Evolutionary conservation across 1,140 invertebrate species (phyloP).

Genomic region (Sitophilus oryzae): DNA sequence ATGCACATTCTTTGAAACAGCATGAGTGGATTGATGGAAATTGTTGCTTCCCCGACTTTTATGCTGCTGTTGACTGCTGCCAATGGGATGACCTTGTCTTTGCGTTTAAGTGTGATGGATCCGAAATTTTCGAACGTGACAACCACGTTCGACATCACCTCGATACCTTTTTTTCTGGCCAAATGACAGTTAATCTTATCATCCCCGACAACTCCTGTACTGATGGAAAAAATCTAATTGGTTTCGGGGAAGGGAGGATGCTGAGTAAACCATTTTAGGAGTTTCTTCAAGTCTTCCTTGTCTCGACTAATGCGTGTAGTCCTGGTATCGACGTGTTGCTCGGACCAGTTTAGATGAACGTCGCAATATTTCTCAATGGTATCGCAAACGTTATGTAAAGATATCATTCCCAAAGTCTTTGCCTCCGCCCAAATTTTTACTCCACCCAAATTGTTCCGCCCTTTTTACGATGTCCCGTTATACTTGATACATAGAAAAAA

Average conservation of each 20-base stretch:
- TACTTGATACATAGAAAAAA: too few relatives aligned
- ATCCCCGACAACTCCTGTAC: slow-evolving; percentile 40
- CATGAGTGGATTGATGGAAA: slow-evolving; percentile 40
- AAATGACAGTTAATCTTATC: slow-evolving; percentile 42
- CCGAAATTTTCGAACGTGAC: slow-evolving; percentile 32
- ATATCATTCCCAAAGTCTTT: too few relatives aligned
- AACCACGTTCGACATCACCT: slow-evolving; percentile 39
- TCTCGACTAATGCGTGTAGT: slow-evolving; percentile 42
- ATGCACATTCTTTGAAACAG: slow-evolving; percentile 43
- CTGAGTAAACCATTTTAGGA: slow-evolving; percentile 40
- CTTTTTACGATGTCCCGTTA: too few relatives aligned
- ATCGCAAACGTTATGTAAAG: too few relatives aligned
- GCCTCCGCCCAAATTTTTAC: too few relatives aligned
- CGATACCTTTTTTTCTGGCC: slow-evolving; percentile 40
- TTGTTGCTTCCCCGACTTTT: slow-evolving; percentile 32
- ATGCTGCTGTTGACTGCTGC: slow-evolving; percentile 15
- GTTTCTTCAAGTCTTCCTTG: slow-evolving; percentile 36
- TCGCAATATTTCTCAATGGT: slow-evolving; percentile 41
- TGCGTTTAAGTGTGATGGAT: slow-evolving; percentile 36
- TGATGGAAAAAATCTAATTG: slow-evolving; percentile 38
- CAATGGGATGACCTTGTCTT: slow-evolving; percentile 21
- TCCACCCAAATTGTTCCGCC: too few relatives aligned
- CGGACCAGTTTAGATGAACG: slow-evolving; percentile 31
- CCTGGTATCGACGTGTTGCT: slow-evolving; percentile 42
- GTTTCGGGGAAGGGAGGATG: slow-evolving; percentile 35